Evolutionary conservation across 2,888 invertebrate species (phyloP).

Genomic region (Electrophaes corylata): DNA sequence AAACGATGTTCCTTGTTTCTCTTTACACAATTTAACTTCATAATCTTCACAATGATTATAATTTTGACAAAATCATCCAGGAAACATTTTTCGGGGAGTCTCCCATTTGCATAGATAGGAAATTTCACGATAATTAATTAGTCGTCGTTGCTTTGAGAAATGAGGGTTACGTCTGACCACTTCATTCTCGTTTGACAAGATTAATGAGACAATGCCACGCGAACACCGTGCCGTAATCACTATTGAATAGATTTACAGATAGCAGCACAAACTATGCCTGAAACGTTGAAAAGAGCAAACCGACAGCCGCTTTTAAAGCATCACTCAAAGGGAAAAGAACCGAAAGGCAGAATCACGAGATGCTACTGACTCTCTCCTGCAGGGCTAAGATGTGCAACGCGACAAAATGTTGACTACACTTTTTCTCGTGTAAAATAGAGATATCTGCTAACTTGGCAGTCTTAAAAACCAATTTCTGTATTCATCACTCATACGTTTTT

Average conservation of each 20-base stretch:
- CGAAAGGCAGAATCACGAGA: too few species aligned
- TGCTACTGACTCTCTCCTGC: too few species aligned
- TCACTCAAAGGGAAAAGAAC: too few species aligned
- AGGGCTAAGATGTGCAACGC: too few species aligned
- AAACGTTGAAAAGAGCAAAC: neutral
- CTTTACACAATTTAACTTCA: neutral
- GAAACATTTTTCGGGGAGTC: conserved; percentile 55
- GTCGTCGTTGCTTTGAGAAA: conserved; percentile 66
- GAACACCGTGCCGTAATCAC: conserved; percentile 53
- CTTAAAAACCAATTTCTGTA: too few species aligned
- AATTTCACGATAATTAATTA: conserved; percentile 67
- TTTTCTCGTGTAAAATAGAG: too few species aligned
- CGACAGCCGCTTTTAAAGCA: too few species aligned
- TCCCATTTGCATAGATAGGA: conserved; percentile 70
- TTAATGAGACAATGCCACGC: conserved; percentile 66
- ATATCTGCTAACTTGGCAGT: too few species aligned
- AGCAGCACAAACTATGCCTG: conserved; percentile 15
- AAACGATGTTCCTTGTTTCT: neutral
- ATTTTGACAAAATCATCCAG: conserved; percentile 43
- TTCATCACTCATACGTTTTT: too few species aligned
- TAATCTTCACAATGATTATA: conserved; percentile 18
- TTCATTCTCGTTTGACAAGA: conserved; percentile 71
- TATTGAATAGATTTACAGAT: conserved; percentile 42
- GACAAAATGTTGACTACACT: too few species aligned
- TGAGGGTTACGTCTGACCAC: conserved; percentile 74